A percentile compares a stretch with the other conserved stretches of the same genome.
Conservation (phyloP, 2,888 invertebrate species). For the Drosophila lutescens region DNA sequence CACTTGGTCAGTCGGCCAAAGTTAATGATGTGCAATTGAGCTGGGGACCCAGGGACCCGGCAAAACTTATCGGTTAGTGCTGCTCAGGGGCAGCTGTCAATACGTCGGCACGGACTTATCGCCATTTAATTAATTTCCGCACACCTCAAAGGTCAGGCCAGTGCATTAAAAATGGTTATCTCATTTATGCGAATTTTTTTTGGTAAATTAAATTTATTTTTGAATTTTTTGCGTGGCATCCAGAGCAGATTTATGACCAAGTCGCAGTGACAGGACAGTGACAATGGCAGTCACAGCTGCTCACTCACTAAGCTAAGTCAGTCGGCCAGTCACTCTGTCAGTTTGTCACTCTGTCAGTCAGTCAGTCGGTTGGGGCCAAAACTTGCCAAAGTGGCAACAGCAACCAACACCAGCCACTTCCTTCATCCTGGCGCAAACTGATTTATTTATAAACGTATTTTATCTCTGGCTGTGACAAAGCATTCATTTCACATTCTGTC, state of each 20-base stretch:
- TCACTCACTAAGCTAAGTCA: constrained; percentile 23
- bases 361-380: constrained; percentile 15
- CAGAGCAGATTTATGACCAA: constrained; percentile 32
- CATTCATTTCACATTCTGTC: constrained; percentile 58
- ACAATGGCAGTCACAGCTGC: constrained; percentile 50
- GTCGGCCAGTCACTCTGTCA: constrained; percentile 26
- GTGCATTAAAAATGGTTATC: constrained; percentile 21
- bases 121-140: constrained; percentile 64
- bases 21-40: constrained; percentile 65
- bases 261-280: constrained; percentile 38
- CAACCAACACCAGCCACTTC: constrained; percentile 38
- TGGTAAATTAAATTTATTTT: not conserved
- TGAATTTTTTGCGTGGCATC: not conserved
- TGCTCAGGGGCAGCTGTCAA: constrained; percentile 38
- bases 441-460: constrained; percentile 77
- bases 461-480: constrained; percentile 57
- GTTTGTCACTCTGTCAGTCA: not conserved
- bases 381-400: constrained; percentile 40
- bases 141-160: constrained; percentile 55
- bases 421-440: constrained; percentile 60
- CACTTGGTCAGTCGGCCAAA: constrained; percentile 75
- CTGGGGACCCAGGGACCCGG: not conserved
- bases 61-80: constrained; percentile 10
- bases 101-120: constrained; percentile 56
- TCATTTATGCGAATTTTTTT: constrained; percentile 10